Percentiles rank a stretch among this genome's conserved stretches.
phyloP scores from a whole-genome alignment of 2,888 invertebrate species.

The Noctua janthina region DNA sequence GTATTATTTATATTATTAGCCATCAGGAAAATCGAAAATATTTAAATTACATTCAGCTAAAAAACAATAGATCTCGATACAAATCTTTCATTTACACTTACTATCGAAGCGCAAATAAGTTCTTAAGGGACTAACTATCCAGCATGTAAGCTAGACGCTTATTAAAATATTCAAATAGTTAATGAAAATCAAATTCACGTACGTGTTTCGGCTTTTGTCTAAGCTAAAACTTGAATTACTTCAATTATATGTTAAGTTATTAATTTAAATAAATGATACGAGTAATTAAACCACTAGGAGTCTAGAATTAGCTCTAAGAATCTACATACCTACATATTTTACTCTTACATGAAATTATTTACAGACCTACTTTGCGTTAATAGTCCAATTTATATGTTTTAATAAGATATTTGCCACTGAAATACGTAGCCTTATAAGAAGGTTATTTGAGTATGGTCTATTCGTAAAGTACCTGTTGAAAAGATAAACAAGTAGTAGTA shows the following conservation, averaged over 20 bases:
- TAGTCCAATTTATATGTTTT: not conserved
- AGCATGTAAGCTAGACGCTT: not conserved
- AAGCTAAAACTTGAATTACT: too few relatives aligned
- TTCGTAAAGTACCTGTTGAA: not conserved
- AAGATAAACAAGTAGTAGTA: not conserved
- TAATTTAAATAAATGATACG: not conserved
- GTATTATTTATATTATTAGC: too few relatives aligned
- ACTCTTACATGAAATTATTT: not conserved
- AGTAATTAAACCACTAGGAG: constrained; percentile 1
- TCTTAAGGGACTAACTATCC: not conserved
- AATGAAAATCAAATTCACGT: constrained; percentile 1
- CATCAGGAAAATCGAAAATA: not conserved
- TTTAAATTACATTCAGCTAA: not conserved
- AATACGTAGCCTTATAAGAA: not conserved
- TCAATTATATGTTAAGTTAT: not conserved
- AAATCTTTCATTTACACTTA: not conserved
- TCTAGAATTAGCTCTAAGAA: not conserved
- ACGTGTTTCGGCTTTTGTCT: not conserved
- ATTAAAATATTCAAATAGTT: not conserved
- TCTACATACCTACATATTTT: not conserved
- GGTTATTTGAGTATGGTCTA: too few relatives aligned
- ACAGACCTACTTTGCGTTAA: not conserved
- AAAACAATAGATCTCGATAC: too few relatives aligned
- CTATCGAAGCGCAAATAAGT: not conserved
- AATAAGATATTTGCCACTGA: not conserved